Evolutionary conservation across 2,888 invertebrate genomes (phyloP).

Genomic region (Mactromeris polynyma): DNA sequence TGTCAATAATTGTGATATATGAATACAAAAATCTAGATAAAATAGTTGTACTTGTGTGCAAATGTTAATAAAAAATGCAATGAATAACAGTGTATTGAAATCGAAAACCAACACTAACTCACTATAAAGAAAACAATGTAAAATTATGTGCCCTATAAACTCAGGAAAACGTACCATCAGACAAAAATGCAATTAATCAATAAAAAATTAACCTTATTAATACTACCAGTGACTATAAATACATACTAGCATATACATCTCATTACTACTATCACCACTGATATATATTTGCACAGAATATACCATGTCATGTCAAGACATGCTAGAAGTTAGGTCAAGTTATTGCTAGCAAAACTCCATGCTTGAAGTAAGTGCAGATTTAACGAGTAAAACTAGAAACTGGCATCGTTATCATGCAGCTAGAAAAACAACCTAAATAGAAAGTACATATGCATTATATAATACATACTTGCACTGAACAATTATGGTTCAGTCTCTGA

Average conservation of each 20-base stretch:
- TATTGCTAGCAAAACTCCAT: constrained; percentile 7
- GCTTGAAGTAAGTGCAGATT: background rate
- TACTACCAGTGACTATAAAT: background rate
- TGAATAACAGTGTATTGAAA: background rate
- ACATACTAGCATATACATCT: background rate
- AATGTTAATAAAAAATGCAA: background rate
- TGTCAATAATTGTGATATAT: background rate
- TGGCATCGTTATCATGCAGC: background rate
- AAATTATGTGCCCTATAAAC: background rate
- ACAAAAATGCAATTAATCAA: background rate
- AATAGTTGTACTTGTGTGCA: background rate
- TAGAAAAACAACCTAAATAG: constrained; percentile 13
- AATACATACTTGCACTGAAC: background rate
- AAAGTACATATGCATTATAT: background rate
- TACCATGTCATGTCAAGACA: background rate
- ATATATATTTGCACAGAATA: background rate
- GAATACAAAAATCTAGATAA: background rate
- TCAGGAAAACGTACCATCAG: background rate
- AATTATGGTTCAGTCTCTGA: background rate
- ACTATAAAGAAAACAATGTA: background rate
- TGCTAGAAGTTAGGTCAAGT: background rate
- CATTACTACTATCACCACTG: background rate
- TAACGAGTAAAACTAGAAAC: background rate
- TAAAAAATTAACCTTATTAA: background rate
- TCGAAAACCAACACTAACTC: background rate